These are phyloP conservation scores for Epinephelus coioides DNA, from an alignment of 2,797 vertebrate species.

Conservation along the genomic window DNA sequence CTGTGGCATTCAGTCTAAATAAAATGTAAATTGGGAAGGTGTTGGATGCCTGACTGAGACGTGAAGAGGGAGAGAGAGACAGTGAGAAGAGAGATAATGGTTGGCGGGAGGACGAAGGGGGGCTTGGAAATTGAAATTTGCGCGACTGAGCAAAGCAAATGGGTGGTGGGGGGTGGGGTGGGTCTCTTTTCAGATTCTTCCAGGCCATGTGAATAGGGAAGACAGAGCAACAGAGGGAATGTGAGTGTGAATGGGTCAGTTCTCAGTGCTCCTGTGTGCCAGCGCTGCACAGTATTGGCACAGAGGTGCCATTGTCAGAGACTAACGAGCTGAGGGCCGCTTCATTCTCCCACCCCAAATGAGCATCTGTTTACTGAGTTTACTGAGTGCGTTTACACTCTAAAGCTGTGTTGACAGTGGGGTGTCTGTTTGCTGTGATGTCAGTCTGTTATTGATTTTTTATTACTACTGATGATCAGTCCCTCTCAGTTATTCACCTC, in stretches of 20 bases:
- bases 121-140: constrained; percentile 65
- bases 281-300: constrained; percentile 75
- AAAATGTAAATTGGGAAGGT: constrained; percentile 26
- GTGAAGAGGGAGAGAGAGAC: constrained; percentile 9
- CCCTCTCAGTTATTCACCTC: not conserved
- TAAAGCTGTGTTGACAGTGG: constrained; percentile 39
- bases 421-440: constrained; percentile 38
- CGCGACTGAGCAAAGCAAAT: constrained; percentile 55
- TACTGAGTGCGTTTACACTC: constrained; percentile 37
- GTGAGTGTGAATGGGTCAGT: constrained; percentile 72
- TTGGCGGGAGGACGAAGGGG: constrained; percentile 18
- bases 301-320: constrained; percentile 82
- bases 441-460: constrained; percentile 24
- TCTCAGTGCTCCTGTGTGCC: constrained; percentile 77
- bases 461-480: not conserved
- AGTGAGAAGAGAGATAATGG: constrained; percentile 15
- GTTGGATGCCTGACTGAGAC: not conserved
- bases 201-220: constrained; percentile 72
- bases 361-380: constrained; percentile 70
- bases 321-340: constrained; percentile 76
- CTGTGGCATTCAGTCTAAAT: not conserved
- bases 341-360: constrained; percentile 64
- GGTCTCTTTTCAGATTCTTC: constrained; percentile 66
- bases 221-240: constrained; percentile 63
- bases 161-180: constrained; percentile 26